Conservation (phyloP, 2,113 vertebrate genomes). For the Pao palembangensis region DNA sequence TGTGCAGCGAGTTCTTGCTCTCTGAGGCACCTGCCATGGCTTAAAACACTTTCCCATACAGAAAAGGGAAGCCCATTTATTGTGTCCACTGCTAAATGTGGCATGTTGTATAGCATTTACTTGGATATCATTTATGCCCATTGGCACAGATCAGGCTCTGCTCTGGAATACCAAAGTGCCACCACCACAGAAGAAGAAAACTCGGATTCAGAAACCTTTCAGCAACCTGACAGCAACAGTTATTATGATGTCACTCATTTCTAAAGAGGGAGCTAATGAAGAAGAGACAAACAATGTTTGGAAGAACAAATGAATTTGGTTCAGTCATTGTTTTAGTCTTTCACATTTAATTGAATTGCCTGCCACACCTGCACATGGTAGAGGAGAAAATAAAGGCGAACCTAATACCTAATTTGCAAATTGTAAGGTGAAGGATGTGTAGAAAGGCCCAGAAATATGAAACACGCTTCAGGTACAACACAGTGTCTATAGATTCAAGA, state of each 20-base stretch:
- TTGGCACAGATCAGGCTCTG: slow-evolving; percentile 1
- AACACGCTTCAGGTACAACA: no score
- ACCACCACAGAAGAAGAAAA: slow-evolving; percentile 22
- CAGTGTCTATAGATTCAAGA: no score
- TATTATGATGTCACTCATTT: background rate
- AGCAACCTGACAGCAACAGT: no score
- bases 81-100: slow-evolving; percentile 45
- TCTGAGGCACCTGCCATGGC: slow-evolving; percentile 68
- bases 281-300: slow-evolving; percentile 28
- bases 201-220: slow-evolving; percentile 5
- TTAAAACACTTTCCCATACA: slow-evolving; percentile 62
- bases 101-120: slow-evolving; percentile 40
- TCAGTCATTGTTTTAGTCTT: slow-evolving; percentile 16
- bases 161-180: slow-evolving; percentile 20
- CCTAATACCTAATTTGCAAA: no score
- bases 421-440: no score
- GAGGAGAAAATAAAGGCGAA: no score
- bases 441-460: no score
- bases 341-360: slow-evolving; percentile 8
- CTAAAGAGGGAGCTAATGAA: slow-evolving; percentile 16
- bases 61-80: slow-evolving; percentile 50
- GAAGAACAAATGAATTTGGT: slow-evolving; percentile 37
- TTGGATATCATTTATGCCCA: slow-evolving; percentile 44
- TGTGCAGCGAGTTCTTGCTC: slow-evolving; percentile 50
- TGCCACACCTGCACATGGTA: background rate